Base-by-base conservation (phyloP, 2,888 invertebrate genomes). In the Ophion costatus region DNA sequence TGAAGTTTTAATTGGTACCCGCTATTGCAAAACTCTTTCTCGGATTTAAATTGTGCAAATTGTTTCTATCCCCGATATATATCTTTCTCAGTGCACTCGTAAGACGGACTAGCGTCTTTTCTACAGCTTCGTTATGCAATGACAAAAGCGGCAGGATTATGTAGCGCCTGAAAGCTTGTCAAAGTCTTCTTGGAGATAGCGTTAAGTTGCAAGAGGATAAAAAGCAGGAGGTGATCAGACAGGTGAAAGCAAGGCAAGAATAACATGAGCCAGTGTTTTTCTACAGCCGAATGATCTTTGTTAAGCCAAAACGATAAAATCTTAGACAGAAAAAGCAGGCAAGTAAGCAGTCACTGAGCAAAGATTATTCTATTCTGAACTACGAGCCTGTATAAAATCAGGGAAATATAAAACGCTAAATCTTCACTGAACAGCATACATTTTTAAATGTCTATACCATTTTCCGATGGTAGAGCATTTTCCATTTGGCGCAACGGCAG, bases 101-200 rank as follows among this genome's bases (percentile, higher is more conserved):
- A 14, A 51, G 38, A 69, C 17, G 51, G 20, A 63, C 29, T 42
- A 56, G 74, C 17, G 33, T 77, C 76, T n/a, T 80, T 82, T 67
- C 80, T 85, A 82, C 63, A 80, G 85, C 85, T 85, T 85, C 85
- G 24, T 82, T 82, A 73, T 77, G 73, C 85, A 85, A 85, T 17
- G 70, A 29, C 7, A 17, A 80, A 51, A 29, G 24, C 22, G 24
- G 24, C 29, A 20, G 7, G 29, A 51, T 45, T 69, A 45, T 3
- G 22, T 29, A 24, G 24, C 24, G 24, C 1, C 7, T 38, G 24
- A 14, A 22, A 17, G 24, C 51, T 69, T 24, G 2, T 20, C 51
- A 2, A 17, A 5, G 51, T 51, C 51, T 51, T 51, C 17, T 51
- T 17, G 11, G 14, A 14, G 2, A 51, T 17, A 51, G 17, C 3